Conservation (phyloP, 2,888 invertebrate species). For the Caenorhabditis sulstoni region DNA sequence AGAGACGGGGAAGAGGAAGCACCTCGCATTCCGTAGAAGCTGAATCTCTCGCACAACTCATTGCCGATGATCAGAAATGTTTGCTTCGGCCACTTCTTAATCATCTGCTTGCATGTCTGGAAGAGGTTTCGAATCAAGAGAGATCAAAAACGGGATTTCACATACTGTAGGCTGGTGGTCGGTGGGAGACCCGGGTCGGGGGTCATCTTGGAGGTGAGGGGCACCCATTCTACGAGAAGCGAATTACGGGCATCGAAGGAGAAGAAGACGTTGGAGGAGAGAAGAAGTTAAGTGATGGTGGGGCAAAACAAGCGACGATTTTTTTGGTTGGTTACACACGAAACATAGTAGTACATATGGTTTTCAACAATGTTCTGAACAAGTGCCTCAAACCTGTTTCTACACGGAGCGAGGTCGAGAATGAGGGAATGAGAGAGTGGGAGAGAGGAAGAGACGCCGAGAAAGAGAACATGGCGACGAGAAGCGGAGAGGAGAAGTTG, state of each 20-base stretch:
- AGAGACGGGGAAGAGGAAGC: no score
- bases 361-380: conserved; percentile 39
- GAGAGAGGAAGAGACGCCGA: conserved; percentile 9
- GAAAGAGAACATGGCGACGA: conserved; percentile 8
- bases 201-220: conserved; percentile 46
- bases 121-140: background rate
- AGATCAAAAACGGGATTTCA: background rate
- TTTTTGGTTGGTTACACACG: conserved; percentile 55
- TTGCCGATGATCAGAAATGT: conserved; percentile 87
- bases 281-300: no score
- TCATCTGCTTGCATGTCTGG: conserved; percentile 56
- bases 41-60: conserved; percentile 98
- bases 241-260: conserved; percentile 37
- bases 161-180: conserved; percentile 49
- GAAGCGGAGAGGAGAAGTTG: background rate
- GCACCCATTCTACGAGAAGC: conserved; percentile 46
- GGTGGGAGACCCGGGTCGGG: conserved; percentile 38
- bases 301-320: conserved; percentile 17
- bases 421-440: conserved; percentile 12
- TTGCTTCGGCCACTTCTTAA: conserved; percentile 71
- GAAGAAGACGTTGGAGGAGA: background rate
- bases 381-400: conserved; percentile 31
- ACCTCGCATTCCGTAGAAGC: conserved; percentile 97
- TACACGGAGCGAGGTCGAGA: conserved; percentile 33
- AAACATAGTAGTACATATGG: conserved; percentile 50